Percentiles rank a stretch among this genome's conserved stretches.
phyloP scores from a whole-genome alignment of 2,888 invertebrate species.

The Adela reaumurella region DNA sequence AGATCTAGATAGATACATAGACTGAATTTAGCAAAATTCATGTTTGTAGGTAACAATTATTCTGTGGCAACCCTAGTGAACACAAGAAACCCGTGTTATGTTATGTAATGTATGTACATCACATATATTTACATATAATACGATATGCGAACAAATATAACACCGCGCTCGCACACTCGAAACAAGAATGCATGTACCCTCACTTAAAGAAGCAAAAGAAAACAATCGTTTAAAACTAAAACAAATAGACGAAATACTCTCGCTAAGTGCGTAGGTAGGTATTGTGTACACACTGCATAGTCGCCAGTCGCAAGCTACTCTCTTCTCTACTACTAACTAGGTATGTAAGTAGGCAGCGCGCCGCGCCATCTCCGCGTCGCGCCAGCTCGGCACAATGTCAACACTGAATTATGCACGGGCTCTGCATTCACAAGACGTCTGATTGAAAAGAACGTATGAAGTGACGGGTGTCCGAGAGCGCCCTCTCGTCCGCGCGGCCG shows the following conservation, averaged over 20 bases:
- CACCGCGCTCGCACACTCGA: neutral
- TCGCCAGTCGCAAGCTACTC: too few species aligned
- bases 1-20: too few species aligned
- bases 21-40: too few species aligned
- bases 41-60: too few species aligned
- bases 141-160: neutral
- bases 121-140: too few species aligned
- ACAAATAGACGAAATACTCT: conserved; percentile 41
- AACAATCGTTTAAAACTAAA: conserved; percentile 41
- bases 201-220: conserved; percentile 16
- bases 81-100: too few species aligned
- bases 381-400: neutral
- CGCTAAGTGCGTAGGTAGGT: neutral
- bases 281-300: neutral
- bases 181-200: neutral
- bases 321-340: neutral
- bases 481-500: conserved; percentile 28
- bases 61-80: too few species aligned
- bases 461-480: conserved; percentile 3
- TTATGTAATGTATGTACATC: too few species aligned
- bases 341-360: conserved; percentile 16
- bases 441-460: conserved; percentile 48
- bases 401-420: conserved; percentile 42
- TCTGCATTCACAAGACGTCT: conserved; percentile 11
- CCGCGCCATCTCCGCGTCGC: conserved; percentile 21